These are phyloP conservation scores for Triplophysa tibetana DNA, from an alignment of 2,113 vertebrate genomes.

Conservation along the genomic window DNA sequence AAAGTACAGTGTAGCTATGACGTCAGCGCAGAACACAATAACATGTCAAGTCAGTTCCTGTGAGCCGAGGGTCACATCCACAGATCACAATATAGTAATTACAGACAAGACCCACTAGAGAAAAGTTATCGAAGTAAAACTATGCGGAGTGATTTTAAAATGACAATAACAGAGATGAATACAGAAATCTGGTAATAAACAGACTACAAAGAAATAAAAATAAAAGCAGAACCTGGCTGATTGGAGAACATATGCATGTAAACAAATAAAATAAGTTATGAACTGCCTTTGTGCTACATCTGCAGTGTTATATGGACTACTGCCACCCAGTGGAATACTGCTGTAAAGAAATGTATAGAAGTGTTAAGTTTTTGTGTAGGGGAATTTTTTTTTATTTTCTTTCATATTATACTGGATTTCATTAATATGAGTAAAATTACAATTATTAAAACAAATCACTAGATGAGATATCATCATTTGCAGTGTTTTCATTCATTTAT, in stretches of 20 bases:
- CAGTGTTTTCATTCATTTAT: no score
- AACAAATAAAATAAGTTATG: background rate
- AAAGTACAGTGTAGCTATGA: slow-evolving; percentile 17
- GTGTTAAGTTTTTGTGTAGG: background rate
- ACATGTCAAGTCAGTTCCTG: slow-evolving; percentile 19
- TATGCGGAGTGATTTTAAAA: background rate
- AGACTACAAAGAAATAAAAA: background rate
- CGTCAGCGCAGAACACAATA: slow-evolving; percentile 14
- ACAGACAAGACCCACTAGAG: background rate
- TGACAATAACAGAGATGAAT: background rate
- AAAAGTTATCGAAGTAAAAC: background rate
- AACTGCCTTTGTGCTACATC: background rate
- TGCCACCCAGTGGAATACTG: slow-evolving; percentile 45
- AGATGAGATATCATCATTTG: no score
- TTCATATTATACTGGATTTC: no score
- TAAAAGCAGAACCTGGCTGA: background rate
- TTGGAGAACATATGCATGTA: background rate
- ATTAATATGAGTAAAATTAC: no score
- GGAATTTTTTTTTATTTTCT: no score
- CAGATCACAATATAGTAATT: background rate
- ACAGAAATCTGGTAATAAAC: background rate
- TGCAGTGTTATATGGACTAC: slow-evolving; percentile 21
- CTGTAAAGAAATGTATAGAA: background rate
- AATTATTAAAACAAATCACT: no score
- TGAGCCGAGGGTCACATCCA: slow-evolving; percentile 3